Evolutionary conservation across 2,888 invertebrate species (phyloP).

Genomic region (Aethes cnicana): DNA sequence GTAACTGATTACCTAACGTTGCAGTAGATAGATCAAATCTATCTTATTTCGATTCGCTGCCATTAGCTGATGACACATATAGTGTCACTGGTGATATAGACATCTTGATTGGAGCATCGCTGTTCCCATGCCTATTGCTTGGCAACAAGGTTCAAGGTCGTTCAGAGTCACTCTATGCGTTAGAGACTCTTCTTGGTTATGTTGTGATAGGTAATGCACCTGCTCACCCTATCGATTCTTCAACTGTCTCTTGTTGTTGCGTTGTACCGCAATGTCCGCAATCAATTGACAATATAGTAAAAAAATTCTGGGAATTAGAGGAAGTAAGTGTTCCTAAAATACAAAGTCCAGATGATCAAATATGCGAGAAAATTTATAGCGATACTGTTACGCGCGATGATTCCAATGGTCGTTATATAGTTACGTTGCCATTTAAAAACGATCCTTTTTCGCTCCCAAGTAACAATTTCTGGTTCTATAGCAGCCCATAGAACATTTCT

Average conservation of each 20-base stretch:
- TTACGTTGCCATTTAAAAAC: background rate
- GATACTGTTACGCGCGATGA: background rate
- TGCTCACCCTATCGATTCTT: background rate
- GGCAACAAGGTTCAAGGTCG: background rate
- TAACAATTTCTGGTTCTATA: too few relatives aligned
- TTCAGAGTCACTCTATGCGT: background rate
- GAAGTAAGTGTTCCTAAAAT: background rate
- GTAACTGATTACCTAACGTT: constrained; percentile 28
- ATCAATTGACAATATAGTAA: background rate
- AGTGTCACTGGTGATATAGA: background rate
- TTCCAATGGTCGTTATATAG: background rate
- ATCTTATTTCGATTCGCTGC: constrained; percentile 1
- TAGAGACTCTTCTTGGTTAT: background rate
- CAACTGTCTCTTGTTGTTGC: constrained; percentile 7
- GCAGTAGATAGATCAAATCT: constrained; percentile 7
- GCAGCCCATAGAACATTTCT: too few relatives aligned
- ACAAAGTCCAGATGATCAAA: background rate
- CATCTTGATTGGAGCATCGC: background rate
- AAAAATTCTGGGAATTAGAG: background rate
- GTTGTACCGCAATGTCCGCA: background rate
- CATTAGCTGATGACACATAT: background rate
- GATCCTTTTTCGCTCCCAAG: background rate
- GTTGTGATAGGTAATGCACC: constrained; percentile 16
- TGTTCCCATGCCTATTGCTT: background rate
- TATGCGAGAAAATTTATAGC: background rate